Conservation (phyloP, 2,113 vertebrate species). For the Neofelis nebulosa region DNA sequence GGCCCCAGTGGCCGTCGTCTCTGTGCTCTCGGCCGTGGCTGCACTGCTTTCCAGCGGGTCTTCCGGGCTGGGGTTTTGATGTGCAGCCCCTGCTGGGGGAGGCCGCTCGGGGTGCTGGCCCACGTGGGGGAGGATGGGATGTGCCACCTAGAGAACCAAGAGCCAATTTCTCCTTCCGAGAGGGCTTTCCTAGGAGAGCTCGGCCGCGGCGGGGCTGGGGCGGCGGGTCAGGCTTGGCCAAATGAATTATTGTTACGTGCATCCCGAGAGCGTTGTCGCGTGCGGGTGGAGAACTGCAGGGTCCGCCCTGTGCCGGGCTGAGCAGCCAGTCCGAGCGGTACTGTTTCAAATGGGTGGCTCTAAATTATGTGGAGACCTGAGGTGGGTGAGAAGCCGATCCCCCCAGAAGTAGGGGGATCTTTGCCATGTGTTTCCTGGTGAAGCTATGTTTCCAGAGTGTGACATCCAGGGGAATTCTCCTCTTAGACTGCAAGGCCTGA, state of each 20-base stretch:
- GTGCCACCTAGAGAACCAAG: background rate
- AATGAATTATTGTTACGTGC: accelerated
- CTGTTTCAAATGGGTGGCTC: conserved; percentile 28
- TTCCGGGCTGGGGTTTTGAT: accelerated
- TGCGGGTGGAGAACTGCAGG: accelerated
- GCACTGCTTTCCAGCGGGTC: background rate
- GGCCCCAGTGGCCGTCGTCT: background rate
- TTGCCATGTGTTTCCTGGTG: background rate
- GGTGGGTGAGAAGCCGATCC: background rate
- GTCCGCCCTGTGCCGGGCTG: background rate
- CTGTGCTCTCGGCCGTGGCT: background rate
- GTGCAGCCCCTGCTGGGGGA: background rate
- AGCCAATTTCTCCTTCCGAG: background rate
- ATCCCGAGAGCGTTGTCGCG: accelerated
- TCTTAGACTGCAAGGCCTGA: background rate
- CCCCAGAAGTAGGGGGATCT: background rate
- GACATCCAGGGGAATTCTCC: background rate
- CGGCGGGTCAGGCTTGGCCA: accelerated
- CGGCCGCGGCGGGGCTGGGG: background rate
- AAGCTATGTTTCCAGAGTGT: conserved; percentile 5
- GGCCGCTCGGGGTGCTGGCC: accelerated
- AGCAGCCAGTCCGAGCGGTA: background rate
- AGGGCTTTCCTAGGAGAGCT: background rate
- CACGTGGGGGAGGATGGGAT: accelerated
- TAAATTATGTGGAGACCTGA: background rate